Conservation (phyloP, 2,797 vertebrate genomes). For the Hydrophis major region DNA sequence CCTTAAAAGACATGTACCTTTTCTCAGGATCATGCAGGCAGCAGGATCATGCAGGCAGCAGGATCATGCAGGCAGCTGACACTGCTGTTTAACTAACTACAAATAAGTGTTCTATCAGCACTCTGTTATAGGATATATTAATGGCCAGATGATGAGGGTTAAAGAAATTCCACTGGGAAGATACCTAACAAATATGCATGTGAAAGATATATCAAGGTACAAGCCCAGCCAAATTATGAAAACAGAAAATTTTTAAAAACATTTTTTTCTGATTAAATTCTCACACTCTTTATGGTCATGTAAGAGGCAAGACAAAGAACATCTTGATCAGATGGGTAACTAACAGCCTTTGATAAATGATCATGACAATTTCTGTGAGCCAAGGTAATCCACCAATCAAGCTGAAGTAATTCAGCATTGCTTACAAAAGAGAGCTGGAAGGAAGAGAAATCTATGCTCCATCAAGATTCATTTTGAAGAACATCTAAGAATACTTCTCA, state of each 20-base stretch:
- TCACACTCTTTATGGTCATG: not conserved
- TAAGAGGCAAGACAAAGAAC: not conserved
- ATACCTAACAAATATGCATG: no score
- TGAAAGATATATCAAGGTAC: no score
- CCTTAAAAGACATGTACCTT: not conserved
- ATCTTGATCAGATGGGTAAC: not conserved
- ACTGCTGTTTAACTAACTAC: not conserved
- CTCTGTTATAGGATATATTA: no score
- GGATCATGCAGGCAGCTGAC: not conserved
- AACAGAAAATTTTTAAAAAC: no score
- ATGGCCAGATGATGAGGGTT: no score
- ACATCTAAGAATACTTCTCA: not conserved
- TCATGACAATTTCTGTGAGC: not conserved
- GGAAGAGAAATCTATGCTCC: not conserved
- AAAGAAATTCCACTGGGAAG: no score
- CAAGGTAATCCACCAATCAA: not conserved
- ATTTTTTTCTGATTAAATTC: no score
- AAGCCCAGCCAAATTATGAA: no score
- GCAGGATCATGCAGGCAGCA: not conserved
- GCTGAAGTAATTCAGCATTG: not conserved
- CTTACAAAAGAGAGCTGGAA: not conserved
- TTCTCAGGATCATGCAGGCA: not conserved
- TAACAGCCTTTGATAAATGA: not conserved
- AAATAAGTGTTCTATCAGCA: no score
- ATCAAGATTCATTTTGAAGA: not conserved